A percentile compares a stretch with the other conserved stretches of the same genome.
Evolutionary conservation across 1,140 invertebrate genomes (phyloP).

Genomic region (Platyura marginata): DNA sequence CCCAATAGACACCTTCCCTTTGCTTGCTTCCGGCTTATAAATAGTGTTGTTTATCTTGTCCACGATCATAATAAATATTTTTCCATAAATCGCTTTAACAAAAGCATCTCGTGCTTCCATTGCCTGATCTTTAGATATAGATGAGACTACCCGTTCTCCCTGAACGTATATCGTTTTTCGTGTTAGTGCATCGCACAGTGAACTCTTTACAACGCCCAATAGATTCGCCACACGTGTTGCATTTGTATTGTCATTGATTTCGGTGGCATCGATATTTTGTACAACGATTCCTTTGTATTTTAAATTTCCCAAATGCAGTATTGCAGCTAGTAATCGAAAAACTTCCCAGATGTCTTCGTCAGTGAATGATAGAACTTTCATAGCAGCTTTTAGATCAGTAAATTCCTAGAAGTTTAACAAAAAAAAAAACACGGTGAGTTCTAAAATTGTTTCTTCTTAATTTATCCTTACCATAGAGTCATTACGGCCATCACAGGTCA

Average conservation of each 20-base stretch:
- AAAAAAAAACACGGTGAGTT: background rate
- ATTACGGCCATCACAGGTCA: constrained; percentile 60
- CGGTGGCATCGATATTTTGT: constrained; percentile 64
- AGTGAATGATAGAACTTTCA: constrained; percentile 80
- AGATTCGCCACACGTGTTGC: constrained; percentile 45
- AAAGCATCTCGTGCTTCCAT: constrained; percentile 78
- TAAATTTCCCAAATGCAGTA: constrained; percentile 81
- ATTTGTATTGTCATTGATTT: constrained; percentile 47
- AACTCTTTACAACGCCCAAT: constrained; percentile 45
- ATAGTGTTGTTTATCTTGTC: constrained; percentile 81
- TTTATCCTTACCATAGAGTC: constrained; percentile 39
- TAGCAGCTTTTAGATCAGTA: constrained; percentile 68
- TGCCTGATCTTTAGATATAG: constrained; percentile 48
- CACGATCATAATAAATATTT: constrained; percentile 81
- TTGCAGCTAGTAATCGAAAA: constrained; percentile 60
- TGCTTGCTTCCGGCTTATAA: constrained; percentile 35
- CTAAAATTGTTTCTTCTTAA: too few species aligned
- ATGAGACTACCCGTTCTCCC: constrained; percentile 64
- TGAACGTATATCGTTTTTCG: constrained; percentile 74
- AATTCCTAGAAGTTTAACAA: constrained; percentile 37
- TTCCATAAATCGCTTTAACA: constrained; percentile 81
- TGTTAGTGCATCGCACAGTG: constrained; percentile 61
- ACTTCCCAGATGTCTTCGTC: constrained; percentile 72
- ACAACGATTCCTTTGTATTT: constrained; percentile 58
- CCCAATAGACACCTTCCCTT: constrained; percentile 55